Evolutionary conservation across 2,797 vertebrate genomes (phyloP), one percentile per base, ranked within the genome.

Genomic region (Myoxocephalus aenaeus): DNA sequence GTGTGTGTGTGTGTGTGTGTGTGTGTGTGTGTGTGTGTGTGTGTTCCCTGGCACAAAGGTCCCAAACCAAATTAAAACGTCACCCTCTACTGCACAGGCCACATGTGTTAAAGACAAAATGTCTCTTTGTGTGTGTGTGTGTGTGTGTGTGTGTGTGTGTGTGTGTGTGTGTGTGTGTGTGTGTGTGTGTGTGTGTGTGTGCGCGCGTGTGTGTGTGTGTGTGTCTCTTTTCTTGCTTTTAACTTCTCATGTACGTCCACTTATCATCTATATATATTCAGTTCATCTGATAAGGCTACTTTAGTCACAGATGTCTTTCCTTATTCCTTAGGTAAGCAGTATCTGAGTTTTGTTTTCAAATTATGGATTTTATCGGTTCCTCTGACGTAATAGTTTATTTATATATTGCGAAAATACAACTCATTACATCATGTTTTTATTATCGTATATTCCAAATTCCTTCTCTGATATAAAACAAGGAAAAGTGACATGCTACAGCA

Each of bases 11-110:
- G 66, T 65, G 59, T 54, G 58, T 18, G 44, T 12, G 38, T 62
- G 58, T 29, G 50, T 63, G 65, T 57, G 77, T 38, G 56, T 50
- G 66, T 65, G 59, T 17, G 40, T 42, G 72, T 61, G 22, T 72
- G 71, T 75, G 50, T 73, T 59, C 32, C 34, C 20, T 46, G 40
- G 10, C 25, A 65, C 27, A 70, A 56, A 70, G 44, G 65, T 79
- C 54, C 58, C 53, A 73, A 57, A 79, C 50, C 44, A 72, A 73
- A 77, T 77, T 58, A 65, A 82, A 80, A 83, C 25, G 36, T 48
- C 51, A 5, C 14, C 59, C 54, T 76, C 67, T 61, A 44, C 32
- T 75, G 54, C 70, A 65, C 66, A 70, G 62, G 20, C 75, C 74
- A 80, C 53, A 73, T 66, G 66, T 78, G 40, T 70, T 67, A 13